Percentiles rank a stretch among this genome's conserved stretches.
Conservation (phyloP, 2,888 invertebrate genomes). For the Drosophila paramelanica region DNA sequence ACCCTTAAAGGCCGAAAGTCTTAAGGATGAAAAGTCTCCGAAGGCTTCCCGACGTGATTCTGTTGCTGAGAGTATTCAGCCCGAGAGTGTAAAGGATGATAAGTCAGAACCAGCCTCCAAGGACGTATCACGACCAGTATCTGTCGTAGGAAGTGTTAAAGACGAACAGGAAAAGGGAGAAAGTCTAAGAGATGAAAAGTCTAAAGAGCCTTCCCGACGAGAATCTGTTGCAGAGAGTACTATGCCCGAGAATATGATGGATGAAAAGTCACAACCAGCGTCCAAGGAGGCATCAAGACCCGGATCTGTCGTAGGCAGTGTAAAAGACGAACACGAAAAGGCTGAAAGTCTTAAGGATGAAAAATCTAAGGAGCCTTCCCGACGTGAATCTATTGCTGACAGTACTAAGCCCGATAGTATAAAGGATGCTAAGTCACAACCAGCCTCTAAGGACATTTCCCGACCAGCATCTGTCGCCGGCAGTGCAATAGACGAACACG, state of each 20-base stretch:
- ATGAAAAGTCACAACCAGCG: conserved; percentile 8
- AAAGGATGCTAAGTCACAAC: conserved; percentile 33
- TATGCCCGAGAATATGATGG: conserved; percentile 10
- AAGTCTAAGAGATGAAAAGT: conserved; percentile 9
- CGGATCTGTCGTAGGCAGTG: conserved; percentile 14
- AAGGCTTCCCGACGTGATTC: conserved; percentile 19
- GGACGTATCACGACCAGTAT: conserved; percentile 40
- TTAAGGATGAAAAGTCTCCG: conserved; percentile 9
- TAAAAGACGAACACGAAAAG: neutral
- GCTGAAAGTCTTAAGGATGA: neutral
- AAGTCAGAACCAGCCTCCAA: conserved; percentile 18
- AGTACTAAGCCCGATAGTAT: conserved; percentile 19
- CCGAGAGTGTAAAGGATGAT: neutral
- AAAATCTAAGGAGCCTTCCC: conserved; percentile 18
- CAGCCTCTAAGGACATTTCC: conserved; percentile 29
- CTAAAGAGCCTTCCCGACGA: conserved; percentile 42
- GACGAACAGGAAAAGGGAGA: neutral
- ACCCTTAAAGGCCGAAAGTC: neutral
- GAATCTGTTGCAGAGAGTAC: conserved; percentile 38
- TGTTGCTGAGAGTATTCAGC: conserved; percentile 5
- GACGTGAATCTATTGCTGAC: conserved; percentile 2
- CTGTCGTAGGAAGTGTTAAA: conserved; percentile 20
- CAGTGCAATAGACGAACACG: too few relatives aligned
- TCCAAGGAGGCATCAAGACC: too few relatives aligned
- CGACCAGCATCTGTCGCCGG: conserved; percentile 28